Evolutionary conservation across 2,113 vertebrate species (phyloP).

Genomic region (Strigops habroptila): DNA sequence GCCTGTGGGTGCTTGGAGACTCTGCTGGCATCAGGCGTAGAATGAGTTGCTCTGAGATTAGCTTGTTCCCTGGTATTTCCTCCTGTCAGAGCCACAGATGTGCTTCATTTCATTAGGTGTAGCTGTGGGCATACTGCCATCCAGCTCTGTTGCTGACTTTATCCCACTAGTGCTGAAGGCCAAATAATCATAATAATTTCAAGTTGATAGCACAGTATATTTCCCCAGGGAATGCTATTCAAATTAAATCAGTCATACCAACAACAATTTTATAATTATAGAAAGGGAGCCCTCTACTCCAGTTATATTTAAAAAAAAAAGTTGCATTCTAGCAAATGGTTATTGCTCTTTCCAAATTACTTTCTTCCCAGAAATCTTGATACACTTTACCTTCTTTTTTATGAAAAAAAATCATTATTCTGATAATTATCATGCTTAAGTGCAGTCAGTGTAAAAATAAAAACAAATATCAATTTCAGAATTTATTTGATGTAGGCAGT

Average conservation of each 20-base stretch:
- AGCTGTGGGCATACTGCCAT: slow-evolving; percentile 56
- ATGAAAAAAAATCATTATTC: neutral
- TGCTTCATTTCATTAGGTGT: slow-evolving; percentile 66
- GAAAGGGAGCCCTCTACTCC: slow-evolving; percentile 31
- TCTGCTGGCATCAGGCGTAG: neutral
- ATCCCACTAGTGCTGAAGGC: slow-evolving; percentile 60
- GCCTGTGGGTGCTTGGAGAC: neutral
- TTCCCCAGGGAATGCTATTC: slow-evolving; percentile 56
- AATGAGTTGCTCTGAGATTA: neutral
- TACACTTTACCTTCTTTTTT: neutral
- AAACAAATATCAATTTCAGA: neutral
- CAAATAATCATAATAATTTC: slow-evolving; percentile 71
- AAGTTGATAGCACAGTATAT: slow-evolving; percentile 62
- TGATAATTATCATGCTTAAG: slow-evolving; percentile 5
- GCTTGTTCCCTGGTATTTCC: slow-evolving; percentile 8
- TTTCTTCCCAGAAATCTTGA: neutral
- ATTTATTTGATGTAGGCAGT: neutral
- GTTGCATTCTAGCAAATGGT: neutral
- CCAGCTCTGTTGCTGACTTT: slow-evolving; percentile 46
- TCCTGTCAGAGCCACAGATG: slow-evolving; percentile 63
- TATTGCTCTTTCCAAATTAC: neutral
- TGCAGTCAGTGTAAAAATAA: neutral
- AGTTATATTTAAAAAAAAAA: neutral
- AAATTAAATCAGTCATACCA: slow-evolving; percentile 68
- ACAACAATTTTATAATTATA: slow-evolving; percentile 63